phyloP scores from a whole-genome alignment of 2,888 invertebrate species.

The Smittia aterrima region DNA sequence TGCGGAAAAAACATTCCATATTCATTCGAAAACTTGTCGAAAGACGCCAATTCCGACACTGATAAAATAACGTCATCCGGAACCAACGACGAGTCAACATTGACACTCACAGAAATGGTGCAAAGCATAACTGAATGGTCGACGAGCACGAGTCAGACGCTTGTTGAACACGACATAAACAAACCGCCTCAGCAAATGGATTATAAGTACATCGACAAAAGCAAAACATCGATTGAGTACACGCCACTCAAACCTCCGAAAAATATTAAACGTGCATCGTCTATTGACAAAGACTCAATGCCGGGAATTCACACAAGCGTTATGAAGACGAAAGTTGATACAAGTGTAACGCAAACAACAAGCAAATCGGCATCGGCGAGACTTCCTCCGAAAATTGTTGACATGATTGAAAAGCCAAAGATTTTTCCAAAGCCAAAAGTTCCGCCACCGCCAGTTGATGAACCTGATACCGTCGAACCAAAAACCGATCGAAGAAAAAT shows the following conservation, averaged over 20 bases:
- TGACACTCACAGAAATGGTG: conserved; percentile 67
- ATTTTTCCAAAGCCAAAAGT: conserved; percentile 41
- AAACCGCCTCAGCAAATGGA: conserved; percentile 28
- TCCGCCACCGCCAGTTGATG: conserved; percentile 45
- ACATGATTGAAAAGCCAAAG: conserved; percentile 46
- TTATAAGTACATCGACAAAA: conserved; percentile 35
- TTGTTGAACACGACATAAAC: conserved; percentile 59
- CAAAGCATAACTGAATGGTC: conserved; percentile 84
- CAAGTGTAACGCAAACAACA: conserved; percentile 23
- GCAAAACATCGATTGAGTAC: conserved; percentile 47
- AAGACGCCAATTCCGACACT: conserved; percentile 59
- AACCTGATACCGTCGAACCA: conserved; percentile 55
- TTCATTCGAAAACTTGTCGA: conserved; percentile 51
- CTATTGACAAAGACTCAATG: conserved; percentile 48
- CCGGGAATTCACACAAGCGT: conserved; percentile 49
- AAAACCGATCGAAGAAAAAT: conserved; percentile 51
- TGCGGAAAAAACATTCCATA: conserved; percentile 50
- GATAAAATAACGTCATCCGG: conserved; percentile 58
- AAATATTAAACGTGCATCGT: conserved; percentile 46
- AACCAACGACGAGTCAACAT: conserved; percentile 74
- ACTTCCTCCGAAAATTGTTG: conserved; percentile 49
- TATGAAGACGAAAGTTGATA: conserved; percentile 14
- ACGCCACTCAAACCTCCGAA: conserved; percentile 51
- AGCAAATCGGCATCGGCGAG: conserved; percentile 50
- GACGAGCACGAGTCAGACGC: conserved; percentile 73